Evolutionary conservation across 1,140 invertebrate genomes (phyloP).

Genomic region (Drosophila equinoxialis): DNA sequence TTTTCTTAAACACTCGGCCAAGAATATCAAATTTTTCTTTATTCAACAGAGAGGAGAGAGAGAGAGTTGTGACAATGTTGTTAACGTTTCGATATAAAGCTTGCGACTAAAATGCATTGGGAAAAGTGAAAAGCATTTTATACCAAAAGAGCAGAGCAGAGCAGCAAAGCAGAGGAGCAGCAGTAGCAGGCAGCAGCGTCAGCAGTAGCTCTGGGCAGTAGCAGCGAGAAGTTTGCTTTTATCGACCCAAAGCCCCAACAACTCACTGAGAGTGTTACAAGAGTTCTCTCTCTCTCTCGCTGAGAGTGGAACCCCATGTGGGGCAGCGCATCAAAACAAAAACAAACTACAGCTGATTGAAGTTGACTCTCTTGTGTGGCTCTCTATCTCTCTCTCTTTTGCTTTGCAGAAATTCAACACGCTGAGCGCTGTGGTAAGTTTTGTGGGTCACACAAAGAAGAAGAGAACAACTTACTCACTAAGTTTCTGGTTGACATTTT

Average conservation of each 20-base stretch:
- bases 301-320: constrained; percentile 31
- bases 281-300: constrained; percentile 2
- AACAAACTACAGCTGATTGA: constrained; percentile 78
- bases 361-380: constrained; percentile 37
- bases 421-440: constrained; percentile 2
- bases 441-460: constrained; percentile 1
- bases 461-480: constrained; percentile 3
- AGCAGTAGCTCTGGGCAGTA: constrained; percentile 19
- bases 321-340: constrained; percentile 66
- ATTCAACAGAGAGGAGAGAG: background rate
- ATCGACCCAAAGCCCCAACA: constrained; percentile 74
- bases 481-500: constrained; percentile 8
- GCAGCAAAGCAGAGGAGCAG: constrained; percentile 11
- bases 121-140: constrained; percentile 83
- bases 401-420: constrained; percentile 5
- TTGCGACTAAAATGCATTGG: constrained; percentile 78
- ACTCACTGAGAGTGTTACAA: constrained; percentile 39
- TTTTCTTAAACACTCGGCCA: constrained; percentile 20
- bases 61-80: constrained; percentile 58
- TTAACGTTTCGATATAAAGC: constrained; percentile 76
- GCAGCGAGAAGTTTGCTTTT: constrained; percentile 57
- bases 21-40: constrained; percentile 9
- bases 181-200: constrained; percentile 1
- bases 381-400: background rate
- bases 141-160: constrained; percentile 48